Base-by-base conservation (phyloP, 2,888 invertebrate genomes). In the Smittia sp. region DNA sequence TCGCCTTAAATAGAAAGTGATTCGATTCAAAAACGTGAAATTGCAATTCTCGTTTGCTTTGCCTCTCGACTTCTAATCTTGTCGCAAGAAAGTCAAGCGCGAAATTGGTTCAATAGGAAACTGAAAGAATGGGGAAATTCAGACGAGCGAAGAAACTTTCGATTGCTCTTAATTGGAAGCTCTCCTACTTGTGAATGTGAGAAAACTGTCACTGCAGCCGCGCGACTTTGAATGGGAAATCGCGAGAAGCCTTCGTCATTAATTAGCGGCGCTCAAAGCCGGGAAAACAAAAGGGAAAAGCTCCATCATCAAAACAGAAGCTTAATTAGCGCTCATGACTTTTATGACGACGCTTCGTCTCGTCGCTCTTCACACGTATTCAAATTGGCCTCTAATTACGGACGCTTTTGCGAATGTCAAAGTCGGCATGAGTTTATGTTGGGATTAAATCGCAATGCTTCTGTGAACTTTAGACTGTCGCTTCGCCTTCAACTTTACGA, bases 41-140 rank as follows among this genome's bases (percentile, higher is more conserved):
- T 70, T 54, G 69, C 69, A 52, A 70, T 70, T 70, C 18, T 54
- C 27, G 6, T 69, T 54, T 20, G 15, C 39, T 68, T n/a, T 52
- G 9, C n/a, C 46, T 46, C 39, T 24, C 18, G 24, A n/a, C 54
- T 52, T 27, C 69, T 52, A 70, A 52, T 27, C 3, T 24, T 32
- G 39, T 68, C 38, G 32, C 24, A 52, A 54, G 54, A 70, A 70
- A 54, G 20, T 20, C 18, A 54, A 24, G 41, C 46, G n/a, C 24
- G 41, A 22, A 54, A 54, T 54, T 52, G 6, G 65, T 65, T 24
- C 58, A 22, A 18, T 58, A 58, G 58, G 58, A 58, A 58, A 58
- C 22, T 7, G 58, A 7, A 58, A 58, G 58, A 46, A 46, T 46
- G 46, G 15, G 46, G 15, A 46, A 46, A 46, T 11, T 58, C 2